Base-by-base conservation (phyloP, 1,140 invertebrate species). In the Drosophila lowei region DNA sequence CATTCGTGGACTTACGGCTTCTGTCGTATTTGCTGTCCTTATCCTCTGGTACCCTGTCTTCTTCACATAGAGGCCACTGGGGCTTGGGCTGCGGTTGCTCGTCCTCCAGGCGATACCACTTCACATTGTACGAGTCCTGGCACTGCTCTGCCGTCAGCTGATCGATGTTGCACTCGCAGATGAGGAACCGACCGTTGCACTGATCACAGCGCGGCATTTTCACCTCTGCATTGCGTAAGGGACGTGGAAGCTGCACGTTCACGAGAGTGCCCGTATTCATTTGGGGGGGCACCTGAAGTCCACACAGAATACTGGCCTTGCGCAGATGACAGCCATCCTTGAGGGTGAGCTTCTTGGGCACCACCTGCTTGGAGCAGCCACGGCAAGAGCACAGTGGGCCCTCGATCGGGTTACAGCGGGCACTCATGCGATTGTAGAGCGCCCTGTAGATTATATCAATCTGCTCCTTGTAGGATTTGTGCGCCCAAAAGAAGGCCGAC, bases 401-500 rank as follows among this genome's bases (percentile, higher is more conserved):
- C 18, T 18, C 34, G 0, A 81, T 34, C 0, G 83, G 83, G 52
- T 76, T 48, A 8, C 78, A 70, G 1, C 83, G 49, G 23, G 78
- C 58, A 0, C 59, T 64, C 83, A 88, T 79, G 8, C 83, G 78
- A 3, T 79, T 71, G 28, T 66, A 88, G 0, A 88, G 43, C 0
- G 66, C 43, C 0, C 42, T 42, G 48, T 88, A 88, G 0, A 88
- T 66, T 8, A 70, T n/a, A 13, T 57, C 60, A 13, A 88, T 88
- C 43, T 88, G 83, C 8, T 77, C 72, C 63, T 88, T 83, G 47
- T 81, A 88, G 23, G 61, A 52, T 18, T 88, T 80, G 71, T 88
- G 83, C 13, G 83, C 78, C 83, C 83, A 88, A 16, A 88, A 81
- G 43, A 88, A 88, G 4, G 74, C 71, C 15, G 83, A 57, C 58